A percentile compares a stretch with the other conserved stretches of the same genome.
Evolutionary conservation across 1,140 invertebrate genomes (phyloP).

Genomic region (Drosophila watanabei): DNA sequence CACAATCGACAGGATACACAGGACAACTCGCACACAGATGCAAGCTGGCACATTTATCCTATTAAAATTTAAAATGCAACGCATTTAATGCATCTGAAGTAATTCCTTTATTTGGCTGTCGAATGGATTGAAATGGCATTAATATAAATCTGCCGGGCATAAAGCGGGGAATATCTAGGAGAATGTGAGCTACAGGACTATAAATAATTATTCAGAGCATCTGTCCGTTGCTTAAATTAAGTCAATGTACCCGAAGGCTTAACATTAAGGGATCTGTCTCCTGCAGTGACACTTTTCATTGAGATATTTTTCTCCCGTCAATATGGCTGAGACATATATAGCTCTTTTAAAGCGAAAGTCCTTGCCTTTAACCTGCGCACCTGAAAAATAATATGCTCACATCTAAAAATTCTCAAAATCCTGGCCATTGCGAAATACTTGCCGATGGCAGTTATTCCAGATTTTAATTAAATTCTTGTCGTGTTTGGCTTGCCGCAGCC

Average conservation of each 20-base stretch:
- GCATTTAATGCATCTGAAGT: conserved; percentile 36
- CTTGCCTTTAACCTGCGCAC: conserved; percentile 32
- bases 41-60: conserved; percentile 31
- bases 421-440: conserved; percentile 44
- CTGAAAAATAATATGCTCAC: conserved; percentile 24
- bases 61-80: conserved; percentile 55
- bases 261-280: background rate
- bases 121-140: conserved; percentile 45
- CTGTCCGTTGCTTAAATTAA: conserved; percentile 29
- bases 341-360: conserved; percentile 35
- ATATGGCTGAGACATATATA: conserved; percentile 16
- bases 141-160: conserved; percentile 50
- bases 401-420: conserved; percentile 64
- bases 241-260: conserved; percentile 9
- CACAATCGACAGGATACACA: conserved; percentile 4
- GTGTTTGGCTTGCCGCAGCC: conserved; percentile 49
- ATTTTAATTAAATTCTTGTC: conserved; percentile 83
- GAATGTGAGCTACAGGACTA: conserved; percentile 35
- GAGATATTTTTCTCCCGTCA: conserved; percentile 7
- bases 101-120: conserved; percentile 32
- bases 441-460: conserved; percentile 75
- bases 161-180: conserved; percentile 4
- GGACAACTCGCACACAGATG: background rate
- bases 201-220: conserved; percentile 60
- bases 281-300: conserved; percentile 31